Conservation (phyloP, 1,140 invertebrate genomes). For the Euura saliciscinereae region DNA sequence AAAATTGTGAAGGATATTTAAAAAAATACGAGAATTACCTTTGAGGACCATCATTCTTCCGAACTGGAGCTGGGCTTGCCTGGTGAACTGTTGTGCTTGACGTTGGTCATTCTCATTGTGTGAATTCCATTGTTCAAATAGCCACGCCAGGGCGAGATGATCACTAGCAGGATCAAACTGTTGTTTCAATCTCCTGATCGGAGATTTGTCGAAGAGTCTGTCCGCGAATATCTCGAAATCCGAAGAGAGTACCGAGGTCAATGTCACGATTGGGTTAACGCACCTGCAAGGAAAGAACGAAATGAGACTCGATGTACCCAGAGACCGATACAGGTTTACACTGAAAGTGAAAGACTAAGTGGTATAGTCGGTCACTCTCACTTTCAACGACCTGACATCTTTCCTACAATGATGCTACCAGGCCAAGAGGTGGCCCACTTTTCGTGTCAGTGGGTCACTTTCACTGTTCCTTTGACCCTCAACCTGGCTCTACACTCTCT, state of each 20-base stretch:
- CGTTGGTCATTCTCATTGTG: constrained; percentile 29
- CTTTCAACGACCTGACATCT: neutral
- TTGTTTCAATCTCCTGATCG: constrained; percentile 57
- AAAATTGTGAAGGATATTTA: constrained; percentile 15
- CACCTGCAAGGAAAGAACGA: constrained; percentile 46
- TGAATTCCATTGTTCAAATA: constrained; percentile 57
- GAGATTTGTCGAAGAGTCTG: constrained; percentile 36
- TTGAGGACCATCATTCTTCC: constrained; percentile 54
- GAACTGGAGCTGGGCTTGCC: constrained; percentile 44
- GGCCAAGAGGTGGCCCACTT: constrained; percentile 1
- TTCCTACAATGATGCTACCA: neutral
- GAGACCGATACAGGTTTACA: neutral
- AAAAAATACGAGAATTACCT: constrained; percentile 33
- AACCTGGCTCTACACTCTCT: neutral
- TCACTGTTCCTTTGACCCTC: neutral
- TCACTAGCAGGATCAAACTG: constrained; percentile 61
- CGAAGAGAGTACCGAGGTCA: constrained; percentile 42
- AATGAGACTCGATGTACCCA: neutral
- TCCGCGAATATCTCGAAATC: constrained; percentile 42
- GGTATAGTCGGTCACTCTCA: neutral
- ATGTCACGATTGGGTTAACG: constrained; percentile 50
- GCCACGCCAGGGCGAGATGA: constrained; percentile 59
- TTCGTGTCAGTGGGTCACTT: constrained; percentile 6
- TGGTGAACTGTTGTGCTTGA: constrained; percentile 46
- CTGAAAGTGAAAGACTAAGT: neutral